Base-by-base conservation (phyloP, 2,888 invertebrate genomes). In the Hypolimnas misippus region DNA sequence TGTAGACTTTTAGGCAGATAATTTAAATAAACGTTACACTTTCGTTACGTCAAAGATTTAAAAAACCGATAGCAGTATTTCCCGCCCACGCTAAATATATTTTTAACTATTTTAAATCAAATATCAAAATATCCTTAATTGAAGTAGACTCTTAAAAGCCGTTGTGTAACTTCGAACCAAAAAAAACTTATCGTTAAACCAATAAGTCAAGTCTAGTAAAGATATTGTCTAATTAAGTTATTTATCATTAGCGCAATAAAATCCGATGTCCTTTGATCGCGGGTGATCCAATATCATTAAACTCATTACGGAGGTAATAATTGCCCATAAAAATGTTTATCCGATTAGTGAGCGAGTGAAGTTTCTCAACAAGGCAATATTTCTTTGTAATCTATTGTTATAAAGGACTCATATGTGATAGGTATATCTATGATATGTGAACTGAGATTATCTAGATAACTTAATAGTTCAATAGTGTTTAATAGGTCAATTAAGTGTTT, bases 291-390 rank as follows among this genome's bases (percentile, higher is more conserved):
- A 55, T 62, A 58, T 61, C 64, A 64, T 64, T 58, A 58, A 59
- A 29, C 61, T 63, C 57, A 65, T 69, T 67, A 69, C 49, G 53
- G 49, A 51, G 49, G 21, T 31, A 33, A 55, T 60, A 63, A 65
- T 64, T 57, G 59, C 54, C 62, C 17, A 69, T 69, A 65, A 67
- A 69, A 69, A 69, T 67, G 65, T 61, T 56, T 65, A 59, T 59
- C 49, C 35, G 58, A 57, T 65, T 65, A 66, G 55, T 35, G 44
- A 56, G 42, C 57, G 7, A 44, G 49, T 16, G 25, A 35, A 42
- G 19, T 61, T 50, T 54, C 62, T 51, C 54, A 57, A 64, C 44
- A 55, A 55, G 58, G 58, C 38, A 44, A 50, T 60, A 56, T 49
- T 52, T 52, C 56, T 60, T 57, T 57, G 56, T 60, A 60, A 52